phyloP scores from a whole-genome alignment of 1,140 invertebrate species.

The Fopius arisanus region DNA sequence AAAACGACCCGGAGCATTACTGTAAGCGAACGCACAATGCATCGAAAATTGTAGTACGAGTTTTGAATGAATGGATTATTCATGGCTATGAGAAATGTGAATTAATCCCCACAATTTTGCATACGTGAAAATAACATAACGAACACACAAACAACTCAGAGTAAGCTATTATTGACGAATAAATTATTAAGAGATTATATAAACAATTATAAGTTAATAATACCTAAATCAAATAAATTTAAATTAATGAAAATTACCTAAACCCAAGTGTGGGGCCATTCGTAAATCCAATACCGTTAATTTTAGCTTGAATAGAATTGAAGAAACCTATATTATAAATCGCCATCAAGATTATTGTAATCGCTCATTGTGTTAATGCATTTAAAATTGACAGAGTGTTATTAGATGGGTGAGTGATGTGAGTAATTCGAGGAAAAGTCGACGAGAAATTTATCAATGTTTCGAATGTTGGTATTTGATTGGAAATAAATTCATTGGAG shows the following conservation, averaged over 20 bases:
- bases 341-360: constrained; percentile 27
- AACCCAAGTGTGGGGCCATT: constrained; percentile 46
- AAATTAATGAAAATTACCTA: constrained; percentile 16
- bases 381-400: neutral
- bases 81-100: neutral
- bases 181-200: constrained; percentile 9
- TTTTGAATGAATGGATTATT: neutral
- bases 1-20: neutral
- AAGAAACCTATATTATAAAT: constrained; percentile 31
- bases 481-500: constrained; percentile 59
- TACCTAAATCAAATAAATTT: constrained; percentile 13
- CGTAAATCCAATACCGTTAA: constrained; percentile 40
- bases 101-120: neutral
- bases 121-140: constrained; percentile 15
- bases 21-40: constrained; percentile 30
- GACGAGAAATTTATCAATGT: constrained; percentile 53
- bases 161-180: neutral
- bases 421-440: neutral
- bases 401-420: neutral
- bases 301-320: constrained; percentile 38
- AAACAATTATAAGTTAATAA: constrained; percentile 26
- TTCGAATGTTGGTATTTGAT: constrained; percentile 62
- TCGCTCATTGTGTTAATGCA: constrained; percentile 29
- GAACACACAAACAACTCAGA: neutral
- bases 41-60: constrained; percentile 25